Evolutionary conservation across 2,888 invertebrate species (phyloP).

Genomic region (Podabrus alpinus): DNA sequence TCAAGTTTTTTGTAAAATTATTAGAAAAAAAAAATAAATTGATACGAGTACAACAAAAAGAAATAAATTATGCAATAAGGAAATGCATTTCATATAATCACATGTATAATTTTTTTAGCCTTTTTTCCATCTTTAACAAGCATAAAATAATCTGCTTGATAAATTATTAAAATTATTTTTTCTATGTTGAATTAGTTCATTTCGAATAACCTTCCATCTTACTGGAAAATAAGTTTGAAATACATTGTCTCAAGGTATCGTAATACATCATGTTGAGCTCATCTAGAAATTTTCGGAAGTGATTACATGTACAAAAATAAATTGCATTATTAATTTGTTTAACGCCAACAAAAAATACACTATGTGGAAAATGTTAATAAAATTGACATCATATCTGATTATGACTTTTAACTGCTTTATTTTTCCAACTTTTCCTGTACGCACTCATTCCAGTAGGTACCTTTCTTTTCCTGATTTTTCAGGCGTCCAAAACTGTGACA

Average conservation of each 20-base stretch:
- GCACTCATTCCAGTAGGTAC: too few relatives aligned
- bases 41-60: neutral
- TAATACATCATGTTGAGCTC: slow-evolving; percentile 9
- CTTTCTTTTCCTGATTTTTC: too few relatives aligned
- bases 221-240: slow-evolving; percentile 27
- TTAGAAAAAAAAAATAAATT: neutral
- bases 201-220: slow-evolving; percentile 17
- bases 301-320: slow-evolving; percentile 3
- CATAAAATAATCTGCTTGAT: slow-evolving; percentile 7
- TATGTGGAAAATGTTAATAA: too few relatives aligned
- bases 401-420: too few relatives aligned
- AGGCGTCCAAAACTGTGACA: too few relatives aligned
- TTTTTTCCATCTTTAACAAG: slow-evolving; percentile 5
- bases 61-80: neutral
- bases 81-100: neutral
- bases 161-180: slow-evolving; percentile 10
- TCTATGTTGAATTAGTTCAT: slow-evolving; percentile 11
- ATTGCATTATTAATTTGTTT: slow-evolving; percentile 21
- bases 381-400: too few relatives aligned
- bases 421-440: too few relatives aligned
- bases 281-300: slow-evolving; percentile 8
- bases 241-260: slow-evolving; percentile 30
- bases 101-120: slow-evolving; percentile 2
- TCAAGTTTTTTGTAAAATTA: neutral
- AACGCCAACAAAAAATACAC: neutral